phyloP scores from a whole-genome alignment of 2,113 vertebrate species.

The Daubentonia madagascariensis region DNA sequence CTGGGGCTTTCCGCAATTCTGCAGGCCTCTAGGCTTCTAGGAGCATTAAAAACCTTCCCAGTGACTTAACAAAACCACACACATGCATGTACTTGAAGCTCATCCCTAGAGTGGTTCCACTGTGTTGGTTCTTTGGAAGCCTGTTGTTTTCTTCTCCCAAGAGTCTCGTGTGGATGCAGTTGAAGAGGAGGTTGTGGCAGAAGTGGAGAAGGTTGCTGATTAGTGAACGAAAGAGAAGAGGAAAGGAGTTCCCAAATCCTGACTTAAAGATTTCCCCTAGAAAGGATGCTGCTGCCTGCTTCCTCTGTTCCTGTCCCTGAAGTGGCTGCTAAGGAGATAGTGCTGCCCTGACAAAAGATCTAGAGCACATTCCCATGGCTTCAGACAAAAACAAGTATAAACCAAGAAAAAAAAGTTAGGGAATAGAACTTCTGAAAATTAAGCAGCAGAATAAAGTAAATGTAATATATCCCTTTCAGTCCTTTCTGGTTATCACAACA shows the following conservation, averaged over 20 bases:
- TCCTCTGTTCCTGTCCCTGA: background rate
- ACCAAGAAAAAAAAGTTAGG: background rate
- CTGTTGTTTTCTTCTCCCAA: background rate
- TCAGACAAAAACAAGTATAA: background rate
- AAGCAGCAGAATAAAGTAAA: background rate
- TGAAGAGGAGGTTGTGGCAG: background rate
- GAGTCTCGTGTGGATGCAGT: background rate
- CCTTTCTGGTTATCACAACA: background rate
- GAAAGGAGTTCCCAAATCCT: background rate
- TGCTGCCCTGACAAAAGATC: background rate
- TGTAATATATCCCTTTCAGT: background rate
- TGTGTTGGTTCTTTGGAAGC: background rate
- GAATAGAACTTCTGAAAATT: background rate
- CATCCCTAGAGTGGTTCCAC: accelerated
- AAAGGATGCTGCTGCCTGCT: background rate
- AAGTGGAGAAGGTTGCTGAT: background rate
- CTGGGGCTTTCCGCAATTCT: conserved; percentile 57
- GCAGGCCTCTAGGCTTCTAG: background rate
- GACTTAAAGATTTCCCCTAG: background rate
- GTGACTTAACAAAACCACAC: conserved; percentile 53
- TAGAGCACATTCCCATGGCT: background rate
- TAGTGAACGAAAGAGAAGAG: background rate
- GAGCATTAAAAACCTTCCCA: background rate
- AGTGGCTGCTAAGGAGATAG: background rate
- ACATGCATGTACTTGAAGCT: background rate